Conservation (phyloP, 23 tunicate genomes). For the Ciona savignyi region DNA sequence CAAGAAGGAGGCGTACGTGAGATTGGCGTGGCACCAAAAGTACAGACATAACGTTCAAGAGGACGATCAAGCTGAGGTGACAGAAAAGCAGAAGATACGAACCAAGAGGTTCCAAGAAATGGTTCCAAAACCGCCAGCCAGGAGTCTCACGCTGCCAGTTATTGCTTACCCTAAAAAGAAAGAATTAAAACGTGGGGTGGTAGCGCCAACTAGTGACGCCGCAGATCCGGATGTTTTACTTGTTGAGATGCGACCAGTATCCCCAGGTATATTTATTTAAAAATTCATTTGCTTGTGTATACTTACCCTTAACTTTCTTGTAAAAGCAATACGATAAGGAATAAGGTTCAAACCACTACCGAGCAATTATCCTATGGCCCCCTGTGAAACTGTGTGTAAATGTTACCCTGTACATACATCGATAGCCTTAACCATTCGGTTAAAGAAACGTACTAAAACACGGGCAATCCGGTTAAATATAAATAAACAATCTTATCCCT, state of each 20-base stretch:
- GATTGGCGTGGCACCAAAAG: constrained; percentile 76
- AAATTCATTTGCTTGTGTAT: not conserved
- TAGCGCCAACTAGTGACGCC: constrained; percentile 2
- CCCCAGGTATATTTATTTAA: constrained; percentile 35
- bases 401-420: too few species aligned
- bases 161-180: constrained; percentile 60
- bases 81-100: constrained; percentile 17
- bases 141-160: constrained; percentile 47
- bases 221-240: constrained; percentile 29
- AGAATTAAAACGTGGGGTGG: constrained; percentile 12
- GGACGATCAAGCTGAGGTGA: not conserved
- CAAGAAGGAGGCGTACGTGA: constrained; percentile 48
- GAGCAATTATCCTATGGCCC: too few species aligned
- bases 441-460: too few species aligned
- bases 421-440: too few species aligned
- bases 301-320: too few species aligned
- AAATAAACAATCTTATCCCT: not conserved
- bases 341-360: too few species aligned
- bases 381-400: too few species aligned
- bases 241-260: constrained; percentile 57
- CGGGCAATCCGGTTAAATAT: too few species aligned
- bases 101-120: constrained; percentile 35
- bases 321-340: too few species aligned
- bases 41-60: constrained; percentile 18
- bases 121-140: constrained; percentile 63